Conservation (phyloP, 2,797 vertebrate genomes). For the Threskiornis aethiopicus region DNA sequence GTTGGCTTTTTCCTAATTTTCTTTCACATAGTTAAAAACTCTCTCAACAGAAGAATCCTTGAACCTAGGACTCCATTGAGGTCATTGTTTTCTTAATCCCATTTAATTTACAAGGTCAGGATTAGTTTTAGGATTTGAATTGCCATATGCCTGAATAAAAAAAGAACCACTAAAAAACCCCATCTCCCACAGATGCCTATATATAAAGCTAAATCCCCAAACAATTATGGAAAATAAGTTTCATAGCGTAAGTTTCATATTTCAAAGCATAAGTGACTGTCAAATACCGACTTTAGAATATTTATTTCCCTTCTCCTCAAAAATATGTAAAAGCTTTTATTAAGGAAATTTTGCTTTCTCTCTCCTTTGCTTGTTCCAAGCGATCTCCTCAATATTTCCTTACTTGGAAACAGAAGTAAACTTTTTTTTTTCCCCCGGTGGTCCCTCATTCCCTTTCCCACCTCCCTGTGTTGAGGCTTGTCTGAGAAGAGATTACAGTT, state of each 20-base stretch:
- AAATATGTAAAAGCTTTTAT: neutral
- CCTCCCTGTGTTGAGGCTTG: neutral
- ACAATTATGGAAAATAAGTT: neutral
- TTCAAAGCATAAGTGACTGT: neutral
- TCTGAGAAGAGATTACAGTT: neutral
- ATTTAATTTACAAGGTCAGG: neutral
- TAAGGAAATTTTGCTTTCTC: neutral
- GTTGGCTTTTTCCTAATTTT: neutral
- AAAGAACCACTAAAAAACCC: fast-evolving
- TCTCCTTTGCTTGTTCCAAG: neutral
- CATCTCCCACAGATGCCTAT: neutral
- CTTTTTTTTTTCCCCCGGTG: neutral
- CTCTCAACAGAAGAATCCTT: neutral
- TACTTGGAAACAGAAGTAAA: neutral
- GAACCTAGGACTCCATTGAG: neutral
- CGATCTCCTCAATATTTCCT: neutral
- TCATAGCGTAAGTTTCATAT: too few relatives aligned
- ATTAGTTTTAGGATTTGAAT: slow-evolving; percentile 3
- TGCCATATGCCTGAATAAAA: neutral
- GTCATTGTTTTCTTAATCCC: neutral
- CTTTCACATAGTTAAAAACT: neutral
- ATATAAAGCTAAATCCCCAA: neutral
- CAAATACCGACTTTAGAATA: neutral
- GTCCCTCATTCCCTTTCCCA: neutral
- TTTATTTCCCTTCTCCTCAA: neutral